Percentiles rank a stretch among this genome's conserved stretches.
Evolutionary conservation across 2,113 vertebrate genomes (phyloP).

Genomic region (Erythrocercus mccallii): DNA sequence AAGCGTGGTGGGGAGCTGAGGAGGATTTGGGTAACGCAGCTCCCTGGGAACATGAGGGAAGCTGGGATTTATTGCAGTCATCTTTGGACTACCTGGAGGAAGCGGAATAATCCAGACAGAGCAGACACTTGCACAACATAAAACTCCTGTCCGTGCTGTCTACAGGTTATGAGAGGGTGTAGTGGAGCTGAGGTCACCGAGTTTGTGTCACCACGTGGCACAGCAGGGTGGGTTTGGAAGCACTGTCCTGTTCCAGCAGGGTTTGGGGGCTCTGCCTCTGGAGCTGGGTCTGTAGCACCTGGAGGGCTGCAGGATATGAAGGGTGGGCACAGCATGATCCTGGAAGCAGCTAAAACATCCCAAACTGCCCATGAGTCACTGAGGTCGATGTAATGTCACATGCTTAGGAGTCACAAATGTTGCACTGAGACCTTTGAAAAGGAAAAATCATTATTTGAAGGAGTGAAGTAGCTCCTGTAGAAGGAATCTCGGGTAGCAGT

Average conservation of each 20-base stretch:
- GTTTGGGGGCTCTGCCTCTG: background rate
- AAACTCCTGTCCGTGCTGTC: fast-evolving
- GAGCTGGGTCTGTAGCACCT: background rate
- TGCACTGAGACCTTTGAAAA: background rate
- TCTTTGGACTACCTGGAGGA: background rate
- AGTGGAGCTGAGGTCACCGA: background rate
- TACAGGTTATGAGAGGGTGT: background rate
- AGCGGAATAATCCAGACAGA: background rate
- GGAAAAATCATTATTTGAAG: background rate
- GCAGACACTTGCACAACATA: background rate
- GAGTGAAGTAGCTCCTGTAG: background rate
- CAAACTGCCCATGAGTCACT: background rate
- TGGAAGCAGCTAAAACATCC: background rate
- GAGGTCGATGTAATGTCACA: fast-evolving
- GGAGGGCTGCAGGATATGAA: background rate
- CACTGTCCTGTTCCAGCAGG: background rate
- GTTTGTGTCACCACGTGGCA: background rate
- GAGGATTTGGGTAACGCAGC: background rate
- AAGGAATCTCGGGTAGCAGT: background rate
- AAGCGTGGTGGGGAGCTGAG: background rate
- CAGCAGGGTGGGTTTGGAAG: background rate
- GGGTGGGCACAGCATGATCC: background rate
- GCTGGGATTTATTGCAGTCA: background rate
- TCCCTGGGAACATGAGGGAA: background rate
- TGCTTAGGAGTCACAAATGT: background rate